phyloP scores from a whole-genome alignment of 37 sponge, comb jelly and placozoan genomes.

The Corticium candelabrum region DNA sequence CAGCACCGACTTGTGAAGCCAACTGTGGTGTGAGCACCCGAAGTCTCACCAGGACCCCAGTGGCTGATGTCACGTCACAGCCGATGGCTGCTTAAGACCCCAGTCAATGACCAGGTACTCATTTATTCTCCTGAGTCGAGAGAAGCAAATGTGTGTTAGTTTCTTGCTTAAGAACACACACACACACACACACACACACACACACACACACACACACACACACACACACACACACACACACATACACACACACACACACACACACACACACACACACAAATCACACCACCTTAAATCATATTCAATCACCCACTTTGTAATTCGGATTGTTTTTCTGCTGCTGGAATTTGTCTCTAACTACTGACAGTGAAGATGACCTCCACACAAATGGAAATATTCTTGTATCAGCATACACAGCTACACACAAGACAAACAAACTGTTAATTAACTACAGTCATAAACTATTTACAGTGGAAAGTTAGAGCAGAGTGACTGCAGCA shows the following conservation, averaged over 20 bases:
- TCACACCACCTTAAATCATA: slow-evolving; percentile 17
- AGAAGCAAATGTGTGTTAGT: no score
- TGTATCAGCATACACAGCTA: background rate
- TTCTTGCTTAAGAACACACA: no score
- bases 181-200: slow-evolving; percentile 23
- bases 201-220: slow-evolving; percentile 34
- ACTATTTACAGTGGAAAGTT: background rate
- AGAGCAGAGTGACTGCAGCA: background rate
- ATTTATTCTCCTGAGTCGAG: no score
- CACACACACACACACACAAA: slow-evolving; percentile 7
- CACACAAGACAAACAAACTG: no score
- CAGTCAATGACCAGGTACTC: no score
- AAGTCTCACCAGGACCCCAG: no score
- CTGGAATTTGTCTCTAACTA: background rate
- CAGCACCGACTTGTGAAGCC: no score
- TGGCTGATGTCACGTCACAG: no score
- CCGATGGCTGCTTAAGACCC: no score
- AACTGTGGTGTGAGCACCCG: no score
- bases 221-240: slow-evolving; percentile 5
- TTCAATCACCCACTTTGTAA: slow-evolving; percentile 34
- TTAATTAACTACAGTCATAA: background rate
- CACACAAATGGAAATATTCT: background rate
- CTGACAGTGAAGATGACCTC: background rate
- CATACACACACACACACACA: slow-evolving; percentile 10
- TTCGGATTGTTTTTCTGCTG: background rate